Base-by-base conservation (phyloP, 2,797 vertebrate species). In the Cossypha niveicapilla region DNA sequence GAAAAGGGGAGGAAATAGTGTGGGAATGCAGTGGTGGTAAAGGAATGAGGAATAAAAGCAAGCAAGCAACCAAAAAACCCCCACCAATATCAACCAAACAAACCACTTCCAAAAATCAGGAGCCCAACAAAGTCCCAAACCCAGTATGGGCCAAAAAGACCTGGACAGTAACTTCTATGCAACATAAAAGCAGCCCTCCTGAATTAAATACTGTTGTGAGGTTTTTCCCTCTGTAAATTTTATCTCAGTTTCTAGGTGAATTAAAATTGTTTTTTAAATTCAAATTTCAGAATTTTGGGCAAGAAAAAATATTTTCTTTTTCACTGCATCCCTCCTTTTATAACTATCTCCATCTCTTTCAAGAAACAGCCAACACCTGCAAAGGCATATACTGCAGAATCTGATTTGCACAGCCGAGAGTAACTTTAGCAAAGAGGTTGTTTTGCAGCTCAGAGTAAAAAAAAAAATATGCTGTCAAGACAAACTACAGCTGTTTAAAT, bases 401-500 rank as follows among this genome's bases (percentile, higher is more conserved):
- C 61, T 41, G 89, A 92, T 93, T 95, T 90, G 81, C 80, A 71
- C 78, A 96, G 92, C 61, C 37, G 24, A 93, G 44, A 58, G 39
- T 48, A 86, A 79, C 58, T 94, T 91, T 10, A 21, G 47, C 51
- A 65, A 60, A 63, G 58, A 78, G n/a, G 42, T 61, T 94, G 75
- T 95, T 97, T 87, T 82, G 51, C 70, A 95, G 84, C 85, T 96
- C 77, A 79, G 79, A 86, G 62, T 78, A 89, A 94, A 75, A 47
- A 41, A 18, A 45, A 96, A 63, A 95, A 95, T 15, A 63, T 3
- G 35, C 54, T 94, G 85, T 84, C 93, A 95, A 87, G 88, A 87
- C 67, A 78, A 93, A 92, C 62, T 86, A 75, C 77, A 62, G 60
- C 83, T 95, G 83, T 95, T 95, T 95, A 82, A 93, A 96, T 93